Percentiles rank a stretch among this genome's conserved stretches.
phyloP scores from a whole-genome alignment of 2,797 vertebrate genomes.

The Neosilurus hyrtlii region DNA sequence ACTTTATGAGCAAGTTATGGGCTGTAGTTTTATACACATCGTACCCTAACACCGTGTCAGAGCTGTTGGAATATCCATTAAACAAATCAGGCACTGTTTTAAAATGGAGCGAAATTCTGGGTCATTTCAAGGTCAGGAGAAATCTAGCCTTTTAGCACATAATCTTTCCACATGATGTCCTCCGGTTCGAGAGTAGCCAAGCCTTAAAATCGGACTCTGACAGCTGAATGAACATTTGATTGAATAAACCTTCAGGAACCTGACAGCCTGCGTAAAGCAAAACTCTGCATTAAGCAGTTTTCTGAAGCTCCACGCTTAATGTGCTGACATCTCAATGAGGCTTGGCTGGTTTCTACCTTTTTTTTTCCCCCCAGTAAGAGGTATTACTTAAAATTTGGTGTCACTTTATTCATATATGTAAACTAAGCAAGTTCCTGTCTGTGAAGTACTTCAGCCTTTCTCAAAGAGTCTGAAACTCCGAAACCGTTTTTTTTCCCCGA shows the following conservation, averaged over 20 bases:
- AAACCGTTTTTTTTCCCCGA: too few relatives aligned
- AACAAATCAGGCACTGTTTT: not conserved
- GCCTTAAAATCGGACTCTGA: not conserved
- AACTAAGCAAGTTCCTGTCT: not conserved
- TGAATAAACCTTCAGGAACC: not conserved
- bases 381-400: not conserved
- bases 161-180: not conserved
- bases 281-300: not conserved
- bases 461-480: too few relatives aligned
- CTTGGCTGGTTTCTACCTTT: not conserved
- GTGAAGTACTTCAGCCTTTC: not conserved
- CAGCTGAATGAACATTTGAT: conserved; percentile 11
- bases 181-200: not conserved
- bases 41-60: not conserved
- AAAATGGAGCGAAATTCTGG: not conserved
- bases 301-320: not conserved
- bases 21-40: not conserved
- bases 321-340: not conserved
- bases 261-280: conserved; percentile 1
- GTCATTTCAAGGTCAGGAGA: not conserved
- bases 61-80: not conserved
- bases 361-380: not conserved
- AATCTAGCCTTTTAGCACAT: not conserved
- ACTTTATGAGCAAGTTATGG: not conserved
- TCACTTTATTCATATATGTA: not conserved